These are phyloP conservation scores for Halocynthia roretzi DNA, from an alignment of 23 tunicate genomes.

Conservation along the genomic window DNA sequence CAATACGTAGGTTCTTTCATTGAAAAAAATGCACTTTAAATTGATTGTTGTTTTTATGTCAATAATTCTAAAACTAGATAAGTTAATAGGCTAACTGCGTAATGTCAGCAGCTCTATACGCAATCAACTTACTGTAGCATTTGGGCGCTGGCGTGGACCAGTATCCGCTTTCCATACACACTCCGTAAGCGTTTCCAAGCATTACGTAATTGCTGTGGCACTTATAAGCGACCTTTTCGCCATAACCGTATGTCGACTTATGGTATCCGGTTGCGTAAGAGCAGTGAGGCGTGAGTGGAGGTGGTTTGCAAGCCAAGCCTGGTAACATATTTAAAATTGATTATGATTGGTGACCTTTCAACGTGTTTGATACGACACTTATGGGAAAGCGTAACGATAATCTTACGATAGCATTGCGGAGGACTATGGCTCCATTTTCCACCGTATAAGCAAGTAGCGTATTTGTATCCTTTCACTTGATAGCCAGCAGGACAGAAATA, in stretches of 20 bases:
- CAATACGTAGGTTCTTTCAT: slow-evolving; percentile 1
- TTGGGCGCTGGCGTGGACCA: slow-evolving; percentile 15
- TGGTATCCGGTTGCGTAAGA: slow-evolving; percentile 3
- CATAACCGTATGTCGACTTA: neutral
- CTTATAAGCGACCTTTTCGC: slow-evolving; percentile 1
- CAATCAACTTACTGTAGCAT: slow-evolving; percentile 12
- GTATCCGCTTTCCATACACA: neutral
- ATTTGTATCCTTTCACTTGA: slow-evolving; percentile 6
- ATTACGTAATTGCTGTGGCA: slow-evolving; percentile 11
- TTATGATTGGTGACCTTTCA: no score
- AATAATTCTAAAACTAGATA: no score
- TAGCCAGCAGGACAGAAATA: slow-evolving; percentile 17
- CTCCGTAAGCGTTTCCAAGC: slow-evolving; percentile 9
- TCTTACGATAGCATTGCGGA: slow-evolving; percentile 16
- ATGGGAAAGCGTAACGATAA: no score
- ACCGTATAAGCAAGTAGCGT: slow-evolving; percentile 6
- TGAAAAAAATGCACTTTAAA: no score
- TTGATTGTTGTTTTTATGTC: no score
- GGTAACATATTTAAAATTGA: no score
- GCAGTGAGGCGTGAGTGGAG: slow-evolving; percentile 14
- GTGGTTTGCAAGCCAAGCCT: neutral
- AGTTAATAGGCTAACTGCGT: no score
- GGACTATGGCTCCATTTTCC: slow-evolving; percentile 22
- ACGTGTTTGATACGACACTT: no score
- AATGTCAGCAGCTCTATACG: no score